phyloP scores from a whole-genome alignment of 1,140 invertebrate genomes.

The Ruditapes philippinarum region DNA sequence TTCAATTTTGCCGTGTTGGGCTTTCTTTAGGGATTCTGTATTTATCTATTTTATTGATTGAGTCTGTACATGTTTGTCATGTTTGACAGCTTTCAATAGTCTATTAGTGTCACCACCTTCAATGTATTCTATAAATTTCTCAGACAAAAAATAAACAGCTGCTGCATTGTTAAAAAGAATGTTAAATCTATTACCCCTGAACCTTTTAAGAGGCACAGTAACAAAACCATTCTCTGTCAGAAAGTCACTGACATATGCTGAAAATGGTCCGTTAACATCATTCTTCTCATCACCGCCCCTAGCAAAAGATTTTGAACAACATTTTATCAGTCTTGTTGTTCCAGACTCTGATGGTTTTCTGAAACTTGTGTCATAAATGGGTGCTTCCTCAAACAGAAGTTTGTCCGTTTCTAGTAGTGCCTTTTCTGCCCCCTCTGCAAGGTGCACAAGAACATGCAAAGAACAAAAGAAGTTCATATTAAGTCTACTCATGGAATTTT shows the following conservation, averaged over 20 bases:
- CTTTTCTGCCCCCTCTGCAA: too few relatives aligned
- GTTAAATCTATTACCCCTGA: slow-evolving; percentile 29
- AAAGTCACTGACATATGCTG: neutral
- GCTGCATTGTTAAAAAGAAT: slow-evolving; percentile 54
- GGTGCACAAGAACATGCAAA: slow-evolving; percentile 48
- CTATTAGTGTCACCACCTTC: neutral
- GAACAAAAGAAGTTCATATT: slow-evolving; percentile 35
- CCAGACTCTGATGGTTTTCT: too few relatives aligned
- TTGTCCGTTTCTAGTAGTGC: slow-evolving; percentile 32
- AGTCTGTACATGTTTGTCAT: neutral
- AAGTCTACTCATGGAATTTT: slow-evolving; percentile 8
- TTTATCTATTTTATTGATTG: too few relatives aligned
- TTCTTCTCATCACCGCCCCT: slow-evolving; percentile 66
- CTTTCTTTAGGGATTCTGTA: too few relatives aligned
- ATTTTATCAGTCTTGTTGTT: slow-evolving; percentile 42
- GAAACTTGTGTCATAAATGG: slow-evolving; percentile 22
- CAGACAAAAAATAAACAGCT: neutral
- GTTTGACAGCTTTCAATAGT: slow-evolving; percentile 23
- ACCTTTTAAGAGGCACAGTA: slow-evolving; percentile 47
- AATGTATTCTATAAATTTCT: slow-evolving; percentile 13
- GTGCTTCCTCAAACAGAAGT: slow-evolving; percentile 11
- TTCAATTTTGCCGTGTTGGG: too few relatives aligned
- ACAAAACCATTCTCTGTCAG: slow-evolving; percentile 15
- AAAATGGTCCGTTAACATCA: slow-evolving; percentile 18
- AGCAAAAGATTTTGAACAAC: slow-evolving; percentile 56